phyloP scores from a whole-genome alignment of 2,888 invertebrate species.

The Odontocolon sp. region DNA sequence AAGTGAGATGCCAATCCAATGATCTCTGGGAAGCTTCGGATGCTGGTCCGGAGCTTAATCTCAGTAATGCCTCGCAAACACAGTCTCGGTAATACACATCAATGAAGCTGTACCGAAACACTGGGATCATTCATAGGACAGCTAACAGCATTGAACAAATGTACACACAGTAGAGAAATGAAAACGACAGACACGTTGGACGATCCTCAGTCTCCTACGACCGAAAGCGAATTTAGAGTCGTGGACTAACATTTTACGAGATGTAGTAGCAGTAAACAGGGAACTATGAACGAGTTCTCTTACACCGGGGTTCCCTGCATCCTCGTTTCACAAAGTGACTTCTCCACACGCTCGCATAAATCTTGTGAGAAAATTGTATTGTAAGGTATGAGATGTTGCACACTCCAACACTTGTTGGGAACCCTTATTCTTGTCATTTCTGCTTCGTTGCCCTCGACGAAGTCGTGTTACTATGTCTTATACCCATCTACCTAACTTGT shows the following conservation, averaged over 20 bases:
- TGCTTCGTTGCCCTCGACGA: too few species aligned
- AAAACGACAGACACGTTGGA: neutral
- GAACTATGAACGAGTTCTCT: slow-evolving; percentile 1
- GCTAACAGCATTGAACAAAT: neutral
- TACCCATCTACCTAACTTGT: too few species aligned
- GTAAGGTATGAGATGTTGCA: too few species aligned
- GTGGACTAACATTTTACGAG: slow-evolving; percentile 43
- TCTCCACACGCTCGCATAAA: slow-evolving; percentile 31
- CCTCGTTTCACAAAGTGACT: slow-evolving; percentile 13
- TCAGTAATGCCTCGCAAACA: slow-evolving; percentile 73
- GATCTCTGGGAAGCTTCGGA: slow-evolving; percentile 27
- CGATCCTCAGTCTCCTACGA: neutral
- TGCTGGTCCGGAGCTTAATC: slow-evolving; percentile 66
- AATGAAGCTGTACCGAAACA: slow-evolving; percentile 31
- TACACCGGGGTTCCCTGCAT: neutral
- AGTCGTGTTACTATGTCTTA: too few species aligned
- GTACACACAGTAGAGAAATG: neutral
- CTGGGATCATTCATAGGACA: neutral
- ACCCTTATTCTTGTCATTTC: neutral
- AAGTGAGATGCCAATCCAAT: slow-evolving; percentile 64
- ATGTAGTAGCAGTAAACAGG: slow-evolving; percentile 26
- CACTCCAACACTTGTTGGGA: too few species aligned
- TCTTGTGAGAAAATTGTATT: slow-evolving; percentile 19
- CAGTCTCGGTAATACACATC: slow-evolving; percentile 54
- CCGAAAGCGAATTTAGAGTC: slow-evolving; percentile 9